Evolutionary conservation across 2,888 invertebrate genomes (phyloP).

Genomic region (Caenorhabditis becei): DNA sequence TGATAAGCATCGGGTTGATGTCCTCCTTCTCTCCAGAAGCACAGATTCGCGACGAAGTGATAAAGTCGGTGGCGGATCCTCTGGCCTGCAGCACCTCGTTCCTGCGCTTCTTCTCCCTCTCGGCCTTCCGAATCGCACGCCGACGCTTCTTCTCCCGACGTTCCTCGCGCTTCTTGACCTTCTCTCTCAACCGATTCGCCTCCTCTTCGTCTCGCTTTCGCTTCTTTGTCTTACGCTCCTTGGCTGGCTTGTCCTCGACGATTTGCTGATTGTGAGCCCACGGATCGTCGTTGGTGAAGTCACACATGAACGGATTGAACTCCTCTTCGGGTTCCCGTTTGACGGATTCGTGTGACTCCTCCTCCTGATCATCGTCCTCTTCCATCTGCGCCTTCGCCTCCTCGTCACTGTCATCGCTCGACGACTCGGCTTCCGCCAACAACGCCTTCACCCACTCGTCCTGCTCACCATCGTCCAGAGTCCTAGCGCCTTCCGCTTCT

Average conservation of each 20-base stretch:
- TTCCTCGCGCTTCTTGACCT: slow-evolving; percentile 85
- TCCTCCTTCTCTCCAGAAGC: slow-evolving; percentile 58
- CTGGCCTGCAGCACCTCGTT: slow-evolving; percentile 73
- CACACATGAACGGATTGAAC: slow-evolving; percentile 94
- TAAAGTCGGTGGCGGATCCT: slow-evolving; percentile 74
- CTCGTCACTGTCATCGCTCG: slow-evolving; percentile 66
- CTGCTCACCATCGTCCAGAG: slow-evolving; percentile 68
- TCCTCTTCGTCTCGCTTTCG: slow-evolving; percentile 73
- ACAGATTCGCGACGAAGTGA: slow-evolving; percentile 74
- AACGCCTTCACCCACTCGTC: slow-evolving; percentile 74
- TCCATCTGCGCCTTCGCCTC: slow-evolving; percentile 66
- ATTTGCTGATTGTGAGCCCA: slow-evolving; percentile 85
- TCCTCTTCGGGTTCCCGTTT: slow-evolving; percentile 85
- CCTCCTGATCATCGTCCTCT: slow-evolving; percentile 56
- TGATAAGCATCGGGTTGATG: slow-evolving; percentile 73
- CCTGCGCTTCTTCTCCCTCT: slow-evolving; percentile 84
- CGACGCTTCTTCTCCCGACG: slow-evolving; percentile 81
- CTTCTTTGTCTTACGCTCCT: slow-evolving; percentile 85
- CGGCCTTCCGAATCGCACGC: slow-evolving; percentile 78
- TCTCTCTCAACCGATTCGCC: slow-evolving; percentile 82
- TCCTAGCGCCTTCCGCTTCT: slow-evolving; percentile 66
- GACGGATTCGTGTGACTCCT: slow-evolving; percentile 24
- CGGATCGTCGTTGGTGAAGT: slow-evolving; percentile 86
- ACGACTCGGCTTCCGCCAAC: slow-evolving; percentile 72
- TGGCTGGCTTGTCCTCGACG: slow-evolving; percentile 83